Percentiles rank a stretch among this genome's conserved stretches.
Evolutionary conservation across 2,113 vertebrate species (phyloP).

Genomic region (Zosterops pallidus): DNA sequence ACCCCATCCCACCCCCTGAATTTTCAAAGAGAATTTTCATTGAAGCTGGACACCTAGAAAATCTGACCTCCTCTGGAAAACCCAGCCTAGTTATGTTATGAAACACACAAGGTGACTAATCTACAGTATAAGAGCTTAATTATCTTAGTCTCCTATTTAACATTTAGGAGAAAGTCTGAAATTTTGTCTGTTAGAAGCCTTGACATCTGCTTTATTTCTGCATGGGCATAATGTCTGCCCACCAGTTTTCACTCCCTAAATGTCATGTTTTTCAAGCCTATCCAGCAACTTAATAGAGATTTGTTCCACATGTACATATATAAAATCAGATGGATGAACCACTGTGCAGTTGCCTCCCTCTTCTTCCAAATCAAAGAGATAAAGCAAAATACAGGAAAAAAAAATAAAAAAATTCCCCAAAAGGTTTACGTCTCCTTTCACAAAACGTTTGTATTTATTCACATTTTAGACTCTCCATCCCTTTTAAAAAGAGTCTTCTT

Average conservation of each 20-base stretch:
- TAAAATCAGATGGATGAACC: neutral
- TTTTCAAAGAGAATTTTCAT: neutral
- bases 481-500: neutral
- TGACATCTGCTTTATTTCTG: neutral
- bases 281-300: neutral
- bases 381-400: neutral
- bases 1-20: rapidly evolving
- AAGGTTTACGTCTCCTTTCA: neutral
- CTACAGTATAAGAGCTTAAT: neutral
- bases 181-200: neutral
- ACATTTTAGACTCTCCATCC: neutral
- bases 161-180: neutral
- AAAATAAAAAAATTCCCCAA: neutral
- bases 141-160: neutral
- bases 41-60: neutral
- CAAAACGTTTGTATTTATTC: neutral
- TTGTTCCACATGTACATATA: neutral
- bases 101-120: neutral
- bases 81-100: neutral
- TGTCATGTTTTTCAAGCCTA: neutral
- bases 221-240: neutral
- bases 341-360: neutral
- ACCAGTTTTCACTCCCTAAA: neutral
- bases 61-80: neutral
- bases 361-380: neutral